phyloP scores from a whole-genome alignment of 1,140 invertebrate genomes.

The Drosophila obscura region DNA sequence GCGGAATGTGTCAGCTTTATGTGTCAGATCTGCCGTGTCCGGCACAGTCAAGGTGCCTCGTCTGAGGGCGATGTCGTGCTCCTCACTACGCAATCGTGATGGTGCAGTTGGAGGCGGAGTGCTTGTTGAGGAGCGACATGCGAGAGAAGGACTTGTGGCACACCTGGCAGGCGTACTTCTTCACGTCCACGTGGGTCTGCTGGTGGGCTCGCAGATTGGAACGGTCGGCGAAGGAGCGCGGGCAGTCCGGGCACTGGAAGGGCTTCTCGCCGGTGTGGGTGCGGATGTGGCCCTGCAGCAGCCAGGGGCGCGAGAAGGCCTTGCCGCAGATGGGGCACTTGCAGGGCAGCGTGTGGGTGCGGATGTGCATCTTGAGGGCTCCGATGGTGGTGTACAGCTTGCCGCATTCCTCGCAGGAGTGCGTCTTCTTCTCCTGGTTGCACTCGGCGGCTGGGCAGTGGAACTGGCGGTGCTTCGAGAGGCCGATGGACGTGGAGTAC shows the following conservation, averaged over 20 bases:
- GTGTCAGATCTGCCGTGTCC: neutral
- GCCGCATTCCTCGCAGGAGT: conserved; percentile 85
- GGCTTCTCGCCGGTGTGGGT: conserved; percentile 96
- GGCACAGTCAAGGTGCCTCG: conserved; percentile 7
- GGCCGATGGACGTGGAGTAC: conserved; percentile 97
- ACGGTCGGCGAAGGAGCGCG: conserved; percentile 97
- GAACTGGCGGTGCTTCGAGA: conserved; percentile 97
- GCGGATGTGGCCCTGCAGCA: conserved; percentile 96
- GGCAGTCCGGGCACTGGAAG: conserved; percentile 97
- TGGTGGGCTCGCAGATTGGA: conserved; percentile 90
- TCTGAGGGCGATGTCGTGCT: neutral
- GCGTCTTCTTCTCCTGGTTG: conserved; percentile 85
- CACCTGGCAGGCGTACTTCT: conserved; percentile 85
- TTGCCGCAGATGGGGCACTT: conserved; percentile 98
- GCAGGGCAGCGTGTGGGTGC: conserved; percentile 95
- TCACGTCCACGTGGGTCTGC: conserved; percentile 86
- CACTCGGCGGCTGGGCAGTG: conserved; percentile 90
- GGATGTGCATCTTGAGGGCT: conserved; percentile 88
- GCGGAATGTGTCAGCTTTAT: conserved; percentile 63
- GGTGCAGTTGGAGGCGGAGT: conserved; percentile 85
- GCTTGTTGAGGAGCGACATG: conserved; percentile 97
- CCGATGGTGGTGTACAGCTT: conserved; percentile 86
- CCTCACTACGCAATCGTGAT: conserved; percentile 72
- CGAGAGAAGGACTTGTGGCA: conserved; percentile 88
- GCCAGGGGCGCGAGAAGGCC: conserved; percentile 98